Percentiles rank a stretch among this genome's conserved stretches.
Conservation (phyloP, 2,888 invertebrate species). For the Conomelus anceps region DNA sequence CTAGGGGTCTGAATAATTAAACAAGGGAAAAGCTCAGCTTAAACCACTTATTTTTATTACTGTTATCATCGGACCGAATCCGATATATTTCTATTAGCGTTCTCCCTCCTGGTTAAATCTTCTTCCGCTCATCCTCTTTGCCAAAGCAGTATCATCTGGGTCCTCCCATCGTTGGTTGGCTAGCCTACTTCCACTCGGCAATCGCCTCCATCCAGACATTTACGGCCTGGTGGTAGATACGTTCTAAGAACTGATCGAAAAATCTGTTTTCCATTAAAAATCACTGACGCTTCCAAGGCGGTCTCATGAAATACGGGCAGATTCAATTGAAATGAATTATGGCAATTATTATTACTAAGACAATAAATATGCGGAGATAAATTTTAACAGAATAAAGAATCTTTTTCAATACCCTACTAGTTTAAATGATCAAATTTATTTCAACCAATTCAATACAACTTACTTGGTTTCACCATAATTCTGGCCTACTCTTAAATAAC, state of each 20-base stretch:
- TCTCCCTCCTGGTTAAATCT: neutral
- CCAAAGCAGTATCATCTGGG: neutral
- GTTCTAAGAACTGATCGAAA: neutral
- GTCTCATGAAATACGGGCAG: neutral
- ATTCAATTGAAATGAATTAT: neutral
- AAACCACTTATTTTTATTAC: conserved; percentile 12
- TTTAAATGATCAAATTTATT: no score
- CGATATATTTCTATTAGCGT: conserved; percentile 2
- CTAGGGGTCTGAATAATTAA: conserved; percentile 1
- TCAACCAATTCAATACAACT: no score
- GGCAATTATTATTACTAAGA: no score
- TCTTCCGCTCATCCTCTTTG: neutral
- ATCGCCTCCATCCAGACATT: neutral
- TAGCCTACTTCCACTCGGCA: neutral
- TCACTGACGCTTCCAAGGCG: neutral
- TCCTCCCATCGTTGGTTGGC: neutral
- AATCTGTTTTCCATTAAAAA: neutral
- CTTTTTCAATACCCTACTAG: neutral
- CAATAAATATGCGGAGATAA: neutral
- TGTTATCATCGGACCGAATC: conserved; percentile 8
- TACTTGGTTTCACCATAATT: no score
- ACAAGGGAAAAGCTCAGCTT: conserved; percentile 5
- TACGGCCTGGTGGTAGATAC: neutral
- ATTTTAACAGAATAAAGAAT: neutral
- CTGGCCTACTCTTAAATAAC: no score